Base-by-base conservation (phyloP, 2,888 invertebrate genomes). In the Drosophila anomalata region DNA sequence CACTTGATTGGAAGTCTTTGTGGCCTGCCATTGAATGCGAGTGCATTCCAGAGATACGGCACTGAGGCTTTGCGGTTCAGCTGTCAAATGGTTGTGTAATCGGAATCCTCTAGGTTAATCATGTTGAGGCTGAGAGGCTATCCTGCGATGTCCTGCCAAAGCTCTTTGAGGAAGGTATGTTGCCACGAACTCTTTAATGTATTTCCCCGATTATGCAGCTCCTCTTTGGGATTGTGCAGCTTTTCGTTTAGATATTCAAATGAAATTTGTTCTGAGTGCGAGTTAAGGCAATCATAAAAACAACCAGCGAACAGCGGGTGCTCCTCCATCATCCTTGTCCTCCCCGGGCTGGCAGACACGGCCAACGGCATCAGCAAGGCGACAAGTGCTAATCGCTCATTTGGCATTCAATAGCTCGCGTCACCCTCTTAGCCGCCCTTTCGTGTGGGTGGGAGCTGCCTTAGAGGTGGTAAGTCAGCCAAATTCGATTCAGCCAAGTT, bases 381-480 rank as follows among this genome's bases (percentile, higher is more conserved):
- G 67, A 62, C 65, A 76, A 72, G 77, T 70, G 77, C 70, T 78
- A 78, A 78, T 79, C 79, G 73, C 79, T 78, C 79, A 78, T 78
- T 79, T 70, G 77, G 70, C 73, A 79, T 78, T 78, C 77, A 77
- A 77, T 79, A 79, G 77, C 65, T 63, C 54, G 36, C 52, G 48
- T 12, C 29, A 11, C 26, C 29, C 4, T 17, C 22, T 14, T 0
- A 7, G 51, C 26, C 9, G 9, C 20, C 7, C 7, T 22, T 9
- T 29, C 14, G 26, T 11, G 8, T 58, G 20, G 12, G 29, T 41
- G 20, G 6, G 7, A 7, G 61, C 11, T 41, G 36, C 36, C 20
- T 5, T 0, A 9, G 33, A 17, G 33, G 33, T 11, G 26, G 3
- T 26, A 5, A 26, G 39, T 2, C 17, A 51, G 65, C 36, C 41